Percentiles rank a stretch among this genome's conserved stretches.
These are phyloP conservation scores for Siniperca obscura DNA, from an alignment of 2,797 vertebrate genomes.

Conservation along the genomic window DNA sequence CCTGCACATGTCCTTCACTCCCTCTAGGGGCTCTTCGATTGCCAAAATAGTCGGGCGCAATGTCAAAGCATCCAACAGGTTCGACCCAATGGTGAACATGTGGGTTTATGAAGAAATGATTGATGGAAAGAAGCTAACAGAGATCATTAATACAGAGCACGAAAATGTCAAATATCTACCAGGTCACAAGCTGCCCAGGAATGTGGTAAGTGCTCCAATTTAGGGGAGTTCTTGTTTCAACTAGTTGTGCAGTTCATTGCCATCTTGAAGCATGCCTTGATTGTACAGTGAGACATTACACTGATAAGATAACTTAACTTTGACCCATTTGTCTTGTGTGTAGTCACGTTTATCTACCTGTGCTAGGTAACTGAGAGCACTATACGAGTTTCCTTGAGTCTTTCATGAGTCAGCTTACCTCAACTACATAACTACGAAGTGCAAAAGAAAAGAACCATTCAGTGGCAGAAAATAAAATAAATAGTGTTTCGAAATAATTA, in stretches of 20 bases:
- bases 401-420: background rate
- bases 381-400: background rate
- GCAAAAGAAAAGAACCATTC: background rate
- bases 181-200: conserved; percentile 86
- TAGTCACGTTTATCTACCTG: background rate
- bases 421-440: too few species aligned
- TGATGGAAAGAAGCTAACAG: conserved; percentile 84
- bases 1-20: background rate
- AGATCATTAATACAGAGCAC: conserved; percentile 89
- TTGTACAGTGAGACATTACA: background rate
- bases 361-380: too few species aligned
- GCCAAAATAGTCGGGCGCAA: conserved; percentile 89
- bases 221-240: background rate
- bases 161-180: conserved; percentile 90
- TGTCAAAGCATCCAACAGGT: conserved; percentile 84
- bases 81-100: conserved; percentile 87
- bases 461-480: background rate
- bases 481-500: background rate
- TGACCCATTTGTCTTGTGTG: background rate
- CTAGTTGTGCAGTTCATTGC: background rate
- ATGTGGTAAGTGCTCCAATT: conserved; percentile 80
- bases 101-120: conserved; percentile 90
- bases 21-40: conserved; percentile 86
- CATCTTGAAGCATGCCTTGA: background rate
- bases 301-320: conserved; percentile 31